These are phyloP conservation scores for Bimastos eiseni DNA, from an alignment of 2,888 invertebrate species.

Conservation along the genomic window DNA sequence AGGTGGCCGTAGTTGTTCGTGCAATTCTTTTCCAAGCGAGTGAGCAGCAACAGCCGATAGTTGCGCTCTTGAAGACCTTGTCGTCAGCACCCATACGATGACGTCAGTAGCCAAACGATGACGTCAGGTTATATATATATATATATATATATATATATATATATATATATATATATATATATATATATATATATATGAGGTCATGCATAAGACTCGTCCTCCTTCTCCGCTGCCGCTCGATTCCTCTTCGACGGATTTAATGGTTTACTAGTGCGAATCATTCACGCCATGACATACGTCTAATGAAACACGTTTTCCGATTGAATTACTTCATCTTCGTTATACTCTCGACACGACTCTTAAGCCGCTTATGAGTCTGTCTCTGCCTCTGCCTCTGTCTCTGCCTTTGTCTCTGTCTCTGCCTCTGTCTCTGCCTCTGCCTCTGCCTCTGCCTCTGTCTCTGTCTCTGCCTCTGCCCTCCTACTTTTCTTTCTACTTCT, in stretches of 20 bases:
- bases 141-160: conserved; percentile 16
- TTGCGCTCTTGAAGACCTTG: background rate
- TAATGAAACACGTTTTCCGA: conserved; percentile 13
- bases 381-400: too few relatives aligned
- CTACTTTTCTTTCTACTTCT: too few relatives aligned
- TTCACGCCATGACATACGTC: background rate
- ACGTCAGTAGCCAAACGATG: too few relatives aligned
- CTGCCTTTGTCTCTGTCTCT: too few relatives aligned
- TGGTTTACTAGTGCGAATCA: background rate
- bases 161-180: background rate
- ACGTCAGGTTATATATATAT: background rate
- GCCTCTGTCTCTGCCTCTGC: too few relatives aligned
- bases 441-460: too few relatives aligned
- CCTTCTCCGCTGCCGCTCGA: background rate
- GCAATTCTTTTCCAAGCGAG: too few relatives aligned
- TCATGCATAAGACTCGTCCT: background rate
- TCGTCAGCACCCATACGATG: background rate
- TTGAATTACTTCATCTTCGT: background rate
- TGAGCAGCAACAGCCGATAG: background rate
- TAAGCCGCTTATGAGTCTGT: background rate
- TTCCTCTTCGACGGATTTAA: background rate
- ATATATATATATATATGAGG: background rate
- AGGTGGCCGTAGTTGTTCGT: too few relatives aligned
- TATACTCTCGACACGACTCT: background rate
- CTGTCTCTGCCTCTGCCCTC: too few relatives aligned